A percentile compares a stretch with the other conserved stretches of the same genome.
phyloP scores from a whole-genome alignment of 2,797 vertebrate species.

The Intellagama lesueurii region DNA sequence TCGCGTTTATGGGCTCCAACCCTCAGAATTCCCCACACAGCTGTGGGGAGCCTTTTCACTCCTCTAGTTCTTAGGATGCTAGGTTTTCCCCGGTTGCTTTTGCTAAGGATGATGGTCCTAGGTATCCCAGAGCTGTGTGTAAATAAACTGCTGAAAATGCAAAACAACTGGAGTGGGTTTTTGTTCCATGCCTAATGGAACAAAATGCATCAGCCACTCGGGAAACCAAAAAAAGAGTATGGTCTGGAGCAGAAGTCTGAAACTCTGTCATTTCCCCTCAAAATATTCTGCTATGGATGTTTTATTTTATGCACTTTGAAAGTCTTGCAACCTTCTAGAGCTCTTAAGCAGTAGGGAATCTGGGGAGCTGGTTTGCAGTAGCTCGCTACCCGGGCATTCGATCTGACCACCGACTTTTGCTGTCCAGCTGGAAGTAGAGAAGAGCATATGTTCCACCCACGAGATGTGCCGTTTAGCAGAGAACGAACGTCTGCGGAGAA shows the following conservation, averaged over 20 bases:
- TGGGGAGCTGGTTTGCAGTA: not conserved
- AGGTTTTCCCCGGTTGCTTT: no score
- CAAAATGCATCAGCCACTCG: no score
- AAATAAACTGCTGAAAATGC: no score
- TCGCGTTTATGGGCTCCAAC: no score
- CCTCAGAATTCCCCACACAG: no score
- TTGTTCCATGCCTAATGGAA: no score
- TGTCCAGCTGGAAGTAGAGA: conserved; percentile 89
- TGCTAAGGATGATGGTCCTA: no score
- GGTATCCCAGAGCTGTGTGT: no score
- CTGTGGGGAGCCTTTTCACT: no score
- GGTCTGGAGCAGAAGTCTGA: not conserved
- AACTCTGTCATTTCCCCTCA: not conserved
- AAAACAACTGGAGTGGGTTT: no score
- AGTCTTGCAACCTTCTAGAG: not conserved
- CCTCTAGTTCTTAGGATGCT: no score
- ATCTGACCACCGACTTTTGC: accelerated
- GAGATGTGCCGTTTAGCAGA: conserved; percentile 88
- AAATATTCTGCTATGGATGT: not conserved
- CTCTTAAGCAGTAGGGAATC: not conserved
- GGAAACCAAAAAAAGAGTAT: not conserved
- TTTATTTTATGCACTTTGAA: not conserved
- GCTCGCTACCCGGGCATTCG: not conserved
- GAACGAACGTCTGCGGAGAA: conserved; percentile 79
- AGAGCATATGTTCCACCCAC: conserved; percentile 89